Conservation (phyloP, 2,797 vertebrate species). For the Spinus olivaceus region DNA sequence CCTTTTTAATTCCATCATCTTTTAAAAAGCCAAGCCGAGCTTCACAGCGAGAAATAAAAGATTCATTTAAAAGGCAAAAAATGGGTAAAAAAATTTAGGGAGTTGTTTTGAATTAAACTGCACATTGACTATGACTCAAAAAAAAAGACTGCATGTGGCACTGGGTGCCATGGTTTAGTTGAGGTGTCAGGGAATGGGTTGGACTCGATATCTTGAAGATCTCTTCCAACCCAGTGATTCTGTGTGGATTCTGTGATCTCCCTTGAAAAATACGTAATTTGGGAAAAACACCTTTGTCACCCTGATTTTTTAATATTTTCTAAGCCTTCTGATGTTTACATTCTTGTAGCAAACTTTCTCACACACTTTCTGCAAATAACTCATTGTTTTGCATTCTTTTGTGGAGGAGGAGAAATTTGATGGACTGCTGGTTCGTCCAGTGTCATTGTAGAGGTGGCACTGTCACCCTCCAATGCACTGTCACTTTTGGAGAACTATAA, state of each 20-base stretch:
- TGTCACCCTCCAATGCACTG: no score
- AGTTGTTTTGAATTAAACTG: neutral
- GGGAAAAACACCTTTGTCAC: neutral
- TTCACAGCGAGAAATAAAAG: neutral
- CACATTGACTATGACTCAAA: neutral
- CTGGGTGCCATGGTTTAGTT: neutral
- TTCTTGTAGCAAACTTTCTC: no score
- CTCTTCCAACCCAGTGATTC: neutral
- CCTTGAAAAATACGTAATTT: fast-evolving
- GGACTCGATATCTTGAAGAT: neutral
- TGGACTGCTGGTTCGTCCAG: no score
- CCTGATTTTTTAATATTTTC: no score
- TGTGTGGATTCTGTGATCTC: neutral
- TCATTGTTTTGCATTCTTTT: no score
- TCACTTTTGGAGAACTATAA: no score
- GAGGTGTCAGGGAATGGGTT: neutral
- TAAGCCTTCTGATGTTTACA: no score
- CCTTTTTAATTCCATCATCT: neutral
- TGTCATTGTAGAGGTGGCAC: no score
- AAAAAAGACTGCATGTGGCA: neutral
- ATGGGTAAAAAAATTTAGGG: neutral
- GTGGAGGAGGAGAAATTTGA: no score
- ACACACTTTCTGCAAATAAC: no score
- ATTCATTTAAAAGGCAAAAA: neutral
- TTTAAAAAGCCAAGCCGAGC: neutral